Conservation (phyloP, 2,888 invertebrate species). For the Ypsolopha sequella region DNA sequence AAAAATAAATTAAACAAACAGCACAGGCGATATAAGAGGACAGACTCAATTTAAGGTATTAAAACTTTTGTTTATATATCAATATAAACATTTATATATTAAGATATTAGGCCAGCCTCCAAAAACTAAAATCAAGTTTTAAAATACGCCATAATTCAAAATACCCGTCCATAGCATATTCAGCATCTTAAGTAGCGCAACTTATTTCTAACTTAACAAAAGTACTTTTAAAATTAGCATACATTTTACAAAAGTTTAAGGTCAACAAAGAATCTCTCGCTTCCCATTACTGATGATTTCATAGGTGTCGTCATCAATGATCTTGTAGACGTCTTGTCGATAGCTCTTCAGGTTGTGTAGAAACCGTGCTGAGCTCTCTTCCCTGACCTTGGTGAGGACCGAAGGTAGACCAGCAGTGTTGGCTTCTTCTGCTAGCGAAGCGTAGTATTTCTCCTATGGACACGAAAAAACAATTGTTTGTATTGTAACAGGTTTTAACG, state of each 20-base stretch:
- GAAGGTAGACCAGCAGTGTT: constrained; percentile 73
- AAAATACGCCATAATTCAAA: background rate
- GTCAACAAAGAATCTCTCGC: constrained; percentile 55
- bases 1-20: too few species aligned
- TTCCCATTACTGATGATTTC: constrained; percentile 57
- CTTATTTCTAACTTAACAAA: background rate
- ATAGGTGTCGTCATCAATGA: constrained; percentile 76
- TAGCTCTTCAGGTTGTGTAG: constrained; percentile 76
- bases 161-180: background rate
- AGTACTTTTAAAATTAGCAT: background rate
- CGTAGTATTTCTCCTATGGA: constrained; percentile 77
- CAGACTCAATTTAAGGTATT: too few species aligned
- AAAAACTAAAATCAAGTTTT: background rate
- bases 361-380: constrained; percentile 73
- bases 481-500: too few species aligned
- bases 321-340: constrained; percentile 74
- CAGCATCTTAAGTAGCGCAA: background rate
- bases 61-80: too few species aligned
- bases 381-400: constrained; percentile 77
- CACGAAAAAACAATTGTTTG: background rate
- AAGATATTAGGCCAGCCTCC: background rate
- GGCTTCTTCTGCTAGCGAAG: constrained; percentile 74
- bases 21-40: too few species aligned
- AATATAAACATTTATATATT: background rate
- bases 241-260: constrained; percentile 10